Percentiles rank a stretch among this genome's conserved stretches.
Conservation (phyloP, 2,113 vertebrate genomes). For the Engystomops pustulosus region DNA sequence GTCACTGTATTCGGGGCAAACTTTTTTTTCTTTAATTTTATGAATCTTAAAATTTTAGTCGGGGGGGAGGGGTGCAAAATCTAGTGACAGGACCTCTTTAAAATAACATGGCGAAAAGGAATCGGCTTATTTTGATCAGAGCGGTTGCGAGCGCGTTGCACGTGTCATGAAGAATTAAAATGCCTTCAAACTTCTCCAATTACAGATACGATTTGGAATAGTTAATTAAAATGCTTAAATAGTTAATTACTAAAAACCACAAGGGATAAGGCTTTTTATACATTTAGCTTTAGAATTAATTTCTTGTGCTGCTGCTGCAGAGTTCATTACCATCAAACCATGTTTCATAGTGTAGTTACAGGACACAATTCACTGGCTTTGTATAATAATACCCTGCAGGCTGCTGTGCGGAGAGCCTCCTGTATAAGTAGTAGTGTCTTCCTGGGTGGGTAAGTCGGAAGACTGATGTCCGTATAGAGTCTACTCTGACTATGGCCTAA, state of each 20-base stretch:
- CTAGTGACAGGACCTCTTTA: too few species aligned
- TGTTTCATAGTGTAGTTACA: constrained; percentile 70
- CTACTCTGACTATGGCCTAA: neutral
- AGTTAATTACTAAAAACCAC: constrained; percentile 74
- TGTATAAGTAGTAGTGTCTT: constrained; percentile 27
- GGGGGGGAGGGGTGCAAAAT: too few species aligned
- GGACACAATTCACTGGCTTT: constrained; percentile 65
- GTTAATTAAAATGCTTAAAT: constrained; percentile 79
- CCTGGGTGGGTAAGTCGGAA: neutral
- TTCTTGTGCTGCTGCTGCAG: constrained; percentile 69
- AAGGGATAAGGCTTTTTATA: constrained; percentile 69
- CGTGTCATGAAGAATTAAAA: neutral
- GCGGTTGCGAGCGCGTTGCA: neutral
- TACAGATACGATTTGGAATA: constrained; percentile 64
- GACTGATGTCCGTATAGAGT: neutral
- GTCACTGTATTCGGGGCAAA: too few species aligned
- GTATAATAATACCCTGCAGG: constrained; percentile 39
- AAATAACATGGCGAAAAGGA: too few species aligned
- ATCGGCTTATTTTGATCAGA: neutral
- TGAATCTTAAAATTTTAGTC: too few species aligned
- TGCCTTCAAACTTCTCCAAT: constrained; percentile 15
- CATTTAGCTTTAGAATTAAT: constrained; percentile 71
- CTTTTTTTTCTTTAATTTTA: too few species aligned
- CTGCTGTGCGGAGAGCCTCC: constrained; percentile 3
- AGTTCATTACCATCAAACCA: constrained; percentile 64